These are phyloP conservation scores for Brachystomella parvula DNA, from an alignment of 1,140 invertebrate genomes.

Conservation along the genomic window DNA sequence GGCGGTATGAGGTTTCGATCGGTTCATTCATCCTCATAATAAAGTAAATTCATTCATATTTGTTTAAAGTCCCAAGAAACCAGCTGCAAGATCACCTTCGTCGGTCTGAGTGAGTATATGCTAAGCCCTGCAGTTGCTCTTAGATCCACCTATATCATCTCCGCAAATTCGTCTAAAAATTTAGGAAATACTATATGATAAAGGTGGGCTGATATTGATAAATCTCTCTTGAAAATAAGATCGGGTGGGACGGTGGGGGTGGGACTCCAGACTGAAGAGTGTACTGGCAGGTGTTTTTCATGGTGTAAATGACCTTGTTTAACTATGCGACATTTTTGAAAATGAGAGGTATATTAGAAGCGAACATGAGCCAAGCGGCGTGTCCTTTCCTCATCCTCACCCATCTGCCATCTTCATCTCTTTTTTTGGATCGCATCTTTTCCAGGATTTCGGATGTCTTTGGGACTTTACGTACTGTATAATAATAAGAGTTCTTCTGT, in stretches of 20 bases:
- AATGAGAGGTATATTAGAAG: neutral
- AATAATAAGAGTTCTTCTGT: neutral
- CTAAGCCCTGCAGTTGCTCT: too few relatives aligned
- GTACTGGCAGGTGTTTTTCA: neutral
- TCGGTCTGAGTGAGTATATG: too few relatives aligned
- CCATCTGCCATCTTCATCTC: neutral
- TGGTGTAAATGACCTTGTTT: neutral
- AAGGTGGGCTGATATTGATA: neutral
- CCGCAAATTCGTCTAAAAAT: too few relatives aligned
- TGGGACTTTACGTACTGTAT: neutral
- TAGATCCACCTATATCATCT: too few relatives aligned
- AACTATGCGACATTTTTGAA: neutral
- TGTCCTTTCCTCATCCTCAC: neutral
- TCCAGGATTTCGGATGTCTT: neutral
- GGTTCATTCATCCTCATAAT: too few relatives aligned
- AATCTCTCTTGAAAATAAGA: neutral
- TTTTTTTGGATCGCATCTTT: neutral
- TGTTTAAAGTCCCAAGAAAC: too few relatives aligned
- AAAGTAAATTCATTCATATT: too few relatives aligned
- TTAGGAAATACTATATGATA: neutral
- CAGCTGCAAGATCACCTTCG: too few relatives aligned
- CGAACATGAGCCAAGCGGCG: neutral
- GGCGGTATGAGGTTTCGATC: too few relatives aligned
- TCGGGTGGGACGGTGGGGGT: neutral
- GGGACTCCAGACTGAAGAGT: neutral